These are phyloP conservation scores for Chloroclystis v-ata DNA, from an alignment of 2,888 invertebrate genomes.

Conservation along the genomic window DNA sequence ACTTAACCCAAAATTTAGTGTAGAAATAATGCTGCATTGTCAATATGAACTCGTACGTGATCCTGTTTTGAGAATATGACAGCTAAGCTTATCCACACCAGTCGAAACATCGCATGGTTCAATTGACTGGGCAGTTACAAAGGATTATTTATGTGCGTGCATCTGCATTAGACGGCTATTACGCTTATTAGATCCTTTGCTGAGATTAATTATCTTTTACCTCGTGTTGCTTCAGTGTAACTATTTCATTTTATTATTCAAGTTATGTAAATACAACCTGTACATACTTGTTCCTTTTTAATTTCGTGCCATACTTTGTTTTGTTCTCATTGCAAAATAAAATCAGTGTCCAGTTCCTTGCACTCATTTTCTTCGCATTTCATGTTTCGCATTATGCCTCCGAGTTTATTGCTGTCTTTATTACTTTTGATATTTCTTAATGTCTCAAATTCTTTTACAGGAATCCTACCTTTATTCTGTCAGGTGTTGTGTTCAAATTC, in stretches of 20 bases:
- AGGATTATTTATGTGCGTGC: conserved; percentile 32
- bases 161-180: conserved; percentile 29
- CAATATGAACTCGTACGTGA: background rate
- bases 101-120: conserved; percentile 22
- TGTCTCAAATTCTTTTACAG: conserved; percentile 12
- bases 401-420: conserved; percentile 27
- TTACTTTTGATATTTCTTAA: conserved; percentile 22
- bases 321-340: conserved; percentile 1
- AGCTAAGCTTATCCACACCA: conserved; percentile 27
- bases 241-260: too few relatives aligned
- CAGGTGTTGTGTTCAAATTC: conserved; percentile 8
- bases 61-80: conserved; percentile 2
- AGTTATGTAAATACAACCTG: background rate
- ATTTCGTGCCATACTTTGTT: background rate
- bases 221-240: conserved; percentile 1
- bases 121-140: conserved; percentile 34
- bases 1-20: too few relatives aligned
- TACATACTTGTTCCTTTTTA: background rate
- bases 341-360: conserved; percentile 1
- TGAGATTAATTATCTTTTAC: conserved; percentile 24
- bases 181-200: conserved; percentile 31
- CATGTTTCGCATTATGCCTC: conserved; percentile 20
- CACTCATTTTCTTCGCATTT: conserved; percentile 6
- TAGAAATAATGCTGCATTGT: background rate
- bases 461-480: conserved; percentile 8